A percentile compares a stretch with the other conserved stretches of the same genome.
phyloP scores from a whole-genome alignment of 2,113 vertebrate species.

The Calypte anna region DNA sequence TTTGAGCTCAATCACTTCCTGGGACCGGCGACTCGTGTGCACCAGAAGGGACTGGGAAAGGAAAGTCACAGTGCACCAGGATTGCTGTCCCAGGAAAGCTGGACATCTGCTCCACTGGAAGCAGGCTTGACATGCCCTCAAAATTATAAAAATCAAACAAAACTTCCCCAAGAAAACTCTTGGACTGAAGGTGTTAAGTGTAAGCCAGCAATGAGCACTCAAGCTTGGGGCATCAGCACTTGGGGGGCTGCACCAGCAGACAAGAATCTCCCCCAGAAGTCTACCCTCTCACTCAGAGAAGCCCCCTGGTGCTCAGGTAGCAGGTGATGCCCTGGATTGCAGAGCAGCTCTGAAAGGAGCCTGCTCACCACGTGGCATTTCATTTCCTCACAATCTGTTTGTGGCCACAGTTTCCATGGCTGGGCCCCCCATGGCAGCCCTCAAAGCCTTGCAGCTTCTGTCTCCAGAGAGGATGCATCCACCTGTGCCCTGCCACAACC shows the following conservation, averaged over 20 bases:
- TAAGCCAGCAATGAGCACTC: too few species aligned
- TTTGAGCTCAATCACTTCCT: slow-evolving; percentile 82
- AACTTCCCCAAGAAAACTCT: too few species aligned
- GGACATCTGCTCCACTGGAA: background rate
- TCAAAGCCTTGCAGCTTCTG: background rate
- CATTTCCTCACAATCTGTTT: background rate
- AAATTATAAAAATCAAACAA: too few species aligned
- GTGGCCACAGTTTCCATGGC: background rate
- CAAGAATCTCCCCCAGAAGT: background rate
- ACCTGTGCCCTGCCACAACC: background rate
- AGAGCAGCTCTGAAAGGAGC: background rate
- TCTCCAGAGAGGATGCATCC: background rate
- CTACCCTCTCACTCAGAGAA: background rate
- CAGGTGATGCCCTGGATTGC: background rate
- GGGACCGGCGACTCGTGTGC: slow-evolving; percentile 72
- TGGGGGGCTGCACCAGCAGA: background rate
- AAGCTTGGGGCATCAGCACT: too few species aligned
- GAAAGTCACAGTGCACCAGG: background rate
- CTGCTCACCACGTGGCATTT: background rate
- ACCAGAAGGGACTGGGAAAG: slow-evolving; percentile 79
- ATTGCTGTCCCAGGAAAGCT: rapidly evolving
- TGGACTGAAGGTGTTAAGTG: too few species aligned
- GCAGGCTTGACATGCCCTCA: background rate
- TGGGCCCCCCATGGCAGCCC: background rate
- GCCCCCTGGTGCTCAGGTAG: background rate